Conservation (phyloP, 2,113 vertebrate genomes). For the Excalfactoria chinensis region DNA sequence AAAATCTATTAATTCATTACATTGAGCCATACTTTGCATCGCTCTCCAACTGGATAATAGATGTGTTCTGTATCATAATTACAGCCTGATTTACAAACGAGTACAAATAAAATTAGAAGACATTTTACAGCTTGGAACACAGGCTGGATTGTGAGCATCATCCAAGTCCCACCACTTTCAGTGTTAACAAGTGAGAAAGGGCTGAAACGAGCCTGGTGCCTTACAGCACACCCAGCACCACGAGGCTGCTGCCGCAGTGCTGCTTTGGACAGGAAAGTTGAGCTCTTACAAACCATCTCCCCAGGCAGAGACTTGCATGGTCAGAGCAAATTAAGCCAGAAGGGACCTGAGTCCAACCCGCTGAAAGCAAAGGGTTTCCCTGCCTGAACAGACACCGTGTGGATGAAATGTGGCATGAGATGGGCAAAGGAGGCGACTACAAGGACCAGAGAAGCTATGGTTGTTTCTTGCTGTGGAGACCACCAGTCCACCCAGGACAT, state of each 20-base stretch:
- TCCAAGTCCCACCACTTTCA: conserved; percentile 52
- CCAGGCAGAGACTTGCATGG: background rate
- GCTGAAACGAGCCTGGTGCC: conserved; percentile 21
- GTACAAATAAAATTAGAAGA: conserved; percentile 75
- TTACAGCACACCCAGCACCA: background rate
- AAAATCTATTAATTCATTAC: conserved; percentile 76
- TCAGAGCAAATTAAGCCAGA: background rate
- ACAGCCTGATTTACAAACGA: conserved; percentile 70
- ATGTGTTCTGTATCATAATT: conserved; percentile 70
- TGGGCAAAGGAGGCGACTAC: background rate
- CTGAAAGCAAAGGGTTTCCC: background rate
- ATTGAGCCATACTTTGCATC: conserved; percentile 68
- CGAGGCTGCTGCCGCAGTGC: background rate
- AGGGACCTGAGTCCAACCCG: background rate
- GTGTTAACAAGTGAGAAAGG: conserved; percentile 16
- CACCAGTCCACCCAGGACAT: background rate
- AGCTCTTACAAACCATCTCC: background rate
- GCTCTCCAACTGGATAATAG: conserved; percentile 72
- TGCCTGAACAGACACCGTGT: fast-evolving
- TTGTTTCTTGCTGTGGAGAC: background rate
- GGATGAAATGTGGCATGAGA: background rate
- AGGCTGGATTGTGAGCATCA: conserved; percentile 58
- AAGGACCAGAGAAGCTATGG: background rate
- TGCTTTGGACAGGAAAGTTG: background rate
- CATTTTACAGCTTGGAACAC: conserved; percentile 72